These are phyloP conservation scores for Oreamnos americanus DNA, from an alignment of 2,113 vertebrate genomes.

Conservation along the genomic window DNA sequence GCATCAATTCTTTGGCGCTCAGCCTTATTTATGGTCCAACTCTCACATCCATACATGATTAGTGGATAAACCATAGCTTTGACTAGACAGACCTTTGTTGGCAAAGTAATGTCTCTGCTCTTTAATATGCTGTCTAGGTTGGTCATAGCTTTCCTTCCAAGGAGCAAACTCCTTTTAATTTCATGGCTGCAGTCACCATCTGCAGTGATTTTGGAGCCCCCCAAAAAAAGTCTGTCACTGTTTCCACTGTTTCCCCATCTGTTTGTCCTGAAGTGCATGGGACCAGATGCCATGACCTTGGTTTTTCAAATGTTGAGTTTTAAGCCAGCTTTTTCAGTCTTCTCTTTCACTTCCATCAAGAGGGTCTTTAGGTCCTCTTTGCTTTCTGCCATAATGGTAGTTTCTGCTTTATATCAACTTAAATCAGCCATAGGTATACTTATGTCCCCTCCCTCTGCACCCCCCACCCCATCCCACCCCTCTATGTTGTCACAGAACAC, in stretches of 20 bases:
- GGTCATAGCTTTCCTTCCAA: neutral
- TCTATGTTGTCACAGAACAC: neutral
- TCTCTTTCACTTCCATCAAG: neutral
- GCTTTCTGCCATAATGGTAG: neutral
- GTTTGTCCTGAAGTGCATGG: neutral
- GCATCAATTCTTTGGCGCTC: accelerated
- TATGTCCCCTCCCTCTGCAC: neutral
- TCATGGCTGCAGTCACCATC: neutral
- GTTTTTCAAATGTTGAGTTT: neutral
- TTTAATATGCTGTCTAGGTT: neutral
- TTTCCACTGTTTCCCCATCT: neutral
- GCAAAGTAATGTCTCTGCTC: neutral
- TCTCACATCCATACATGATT: neutral
- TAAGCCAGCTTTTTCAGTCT: neutral
- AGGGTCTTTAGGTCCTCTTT: neutral
- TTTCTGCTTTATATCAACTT: neutral
- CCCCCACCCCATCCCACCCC: neutral
- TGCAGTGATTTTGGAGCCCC: neutral
- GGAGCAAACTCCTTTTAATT: neutral
- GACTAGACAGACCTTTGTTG: neutral
- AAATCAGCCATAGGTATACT: neutral
- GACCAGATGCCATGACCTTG: neutral
- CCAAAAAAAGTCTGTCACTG: neutral
- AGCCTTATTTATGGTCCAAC: neutral
- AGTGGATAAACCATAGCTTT: neutral